Conservation (phyloP, 30 jellyfish, hydroid and myxozoan genomes). For the Pseudorhiza aurosa region DNA sequence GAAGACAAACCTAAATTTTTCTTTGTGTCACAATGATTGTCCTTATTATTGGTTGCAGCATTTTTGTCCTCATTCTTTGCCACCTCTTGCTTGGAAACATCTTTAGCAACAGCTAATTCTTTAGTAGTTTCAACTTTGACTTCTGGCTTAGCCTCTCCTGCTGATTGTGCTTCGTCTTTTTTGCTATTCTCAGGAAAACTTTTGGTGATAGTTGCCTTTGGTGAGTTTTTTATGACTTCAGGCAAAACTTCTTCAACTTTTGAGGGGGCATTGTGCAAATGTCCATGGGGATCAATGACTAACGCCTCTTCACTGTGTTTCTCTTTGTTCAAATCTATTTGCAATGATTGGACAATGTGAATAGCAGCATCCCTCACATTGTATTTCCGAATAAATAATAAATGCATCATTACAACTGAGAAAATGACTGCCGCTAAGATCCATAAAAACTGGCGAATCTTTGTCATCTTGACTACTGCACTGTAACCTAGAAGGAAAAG, state of each 20-base stretch:
- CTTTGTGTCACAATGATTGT: neutral
- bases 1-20: slow-evolving; percentile 2
- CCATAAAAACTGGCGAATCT: slow-evolving; percentile 24
- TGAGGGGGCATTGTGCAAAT: neutral
- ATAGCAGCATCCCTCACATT: slow-evolving; percentile 52
- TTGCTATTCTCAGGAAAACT: neutral
- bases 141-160: neutral
- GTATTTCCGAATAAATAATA: slow-evolving; percentile 30
- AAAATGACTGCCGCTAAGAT: slow-evolving; percentile 1
- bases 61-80: neutral
- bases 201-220: neutral
- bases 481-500: neutral
- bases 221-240: neutral
- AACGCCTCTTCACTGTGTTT: neutral
- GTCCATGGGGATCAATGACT: slow-evolving; percentile 52
- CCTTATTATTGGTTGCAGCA: neutral
- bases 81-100: neutral
- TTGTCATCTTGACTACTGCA: slow-evolving; percentile 4
- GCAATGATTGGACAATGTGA: slow-evolving; percentile 48
- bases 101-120: neutral
- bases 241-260: slow-evolving; percentile 36
- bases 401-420: slow-evolving; percentile 22
- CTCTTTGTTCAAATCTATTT: slow-evolving; percentile 7
- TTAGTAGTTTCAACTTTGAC: neutral
- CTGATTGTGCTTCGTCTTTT: neutral